Base-by-base conservation (phyloP, 2,113 vertebrate genomes). In the Albula goreensis region DNA sequence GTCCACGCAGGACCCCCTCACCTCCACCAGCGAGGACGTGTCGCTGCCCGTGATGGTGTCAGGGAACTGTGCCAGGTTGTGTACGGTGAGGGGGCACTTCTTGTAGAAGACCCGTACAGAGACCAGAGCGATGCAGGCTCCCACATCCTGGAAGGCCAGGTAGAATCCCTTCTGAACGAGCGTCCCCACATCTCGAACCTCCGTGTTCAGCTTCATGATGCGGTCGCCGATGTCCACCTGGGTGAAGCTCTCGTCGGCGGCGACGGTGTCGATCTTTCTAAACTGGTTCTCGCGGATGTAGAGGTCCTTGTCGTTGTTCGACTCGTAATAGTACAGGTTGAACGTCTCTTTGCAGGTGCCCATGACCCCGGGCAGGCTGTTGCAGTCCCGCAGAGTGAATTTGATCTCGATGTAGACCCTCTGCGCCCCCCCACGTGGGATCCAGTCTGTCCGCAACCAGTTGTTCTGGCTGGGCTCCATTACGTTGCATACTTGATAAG, bases 291-390 rank as follows among this genome's bases (percentile, higher is more conserved):
- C 98, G 0, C 97, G 95, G 87, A 99, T 97, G 87, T 97, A 98
- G 50, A 96, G 97, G 85, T 99, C 98, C 88, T 97, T 98, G 85
- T 98, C 98, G 0, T 97, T 98, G 93, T 98, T 98, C 2, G 98
- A 99, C 86, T 99, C 98, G 0, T 98, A 98, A 94, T 98, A 99
- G 92, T 99, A 98, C 3, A 99, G 97, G 90, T 99, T 99, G 92
- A 99, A 99, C 51, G 98, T 99, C 93, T 99, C 98, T 93, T 99
- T 99, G 95, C 98, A 99, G 88, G 98, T 99, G 88, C 98, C 98
- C 95, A 97, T 99, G 91, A 99, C 98, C 0, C 98, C 98, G 0
- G 98, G 98, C 84, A 99, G 95, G 90, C 98, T 99, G 92, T 99
- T 99, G 92, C 98, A 99, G 96, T 99, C 98, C 85, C 98, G 96